Base-by-base conservation (phyloP, 2,113 vertebrate species). In the Tetrax tetrax region DNA sequence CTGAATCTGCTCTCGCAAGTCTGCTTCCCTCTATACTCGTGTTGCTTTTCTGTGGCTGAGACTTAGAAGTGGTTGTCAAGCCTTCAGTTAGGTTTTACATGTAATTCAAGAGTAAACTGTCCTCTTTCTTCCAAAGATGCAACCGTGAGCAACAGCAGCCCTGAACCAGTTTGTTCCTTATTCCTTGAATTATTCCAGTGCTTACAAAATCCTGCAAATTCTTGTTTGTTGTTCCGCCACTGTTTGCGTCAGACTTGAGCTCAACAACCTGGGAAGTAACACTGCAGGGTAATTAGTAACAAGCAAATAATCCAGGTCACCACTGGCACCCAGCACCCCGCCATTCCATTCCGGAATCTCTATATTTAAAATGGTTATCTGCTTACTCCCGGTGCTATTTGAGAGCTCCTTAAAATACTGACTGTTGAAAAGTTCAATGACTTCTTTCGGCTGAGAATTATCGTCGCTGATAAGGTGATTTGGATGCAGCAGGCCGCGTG, bases 281-380 rank as follows among this genome's bases (percentile, higher is more conserved):
- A 6, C 86, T 38, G 54, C 0, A 1, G 88, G 69, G 24, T 81
- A 21, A 92, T 96, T 93, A 79, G 92, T 51, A 92, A 87, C 60
- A 50, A 45, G 92, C 68, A 85, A 94, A 88, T 89, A 92, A 90
- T 87, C 83, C 89, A 60, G 72, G 45, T 90, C 79, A 12, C 68
- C 1, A 3, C 83, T 76, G 81, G 91, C 70, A 82, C 91, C 61
- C 71, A 21, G 85, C 53, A 4, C 89, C 33, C 11, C 1, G 45
- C 43, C 75, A n/a, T 75, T 21, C 89, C 89, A 60, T 78, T 64
- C 48, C 61, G 2, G 24, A 4, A 64, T 8, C 83, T 75, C 88
- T 94, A 61, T 90, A 90, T 95, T 96, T 96, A 64, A 92, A 93
- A 64, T 41, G 48, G 60, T 92, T 91, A 90, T 94, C 96, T 92